Percentiles rank a stretch among this genome's conserved stretches.
Conservation (phyloP, 2,888 invertebrate genomes). For the Pachymerium ferrugineum region DNA sequence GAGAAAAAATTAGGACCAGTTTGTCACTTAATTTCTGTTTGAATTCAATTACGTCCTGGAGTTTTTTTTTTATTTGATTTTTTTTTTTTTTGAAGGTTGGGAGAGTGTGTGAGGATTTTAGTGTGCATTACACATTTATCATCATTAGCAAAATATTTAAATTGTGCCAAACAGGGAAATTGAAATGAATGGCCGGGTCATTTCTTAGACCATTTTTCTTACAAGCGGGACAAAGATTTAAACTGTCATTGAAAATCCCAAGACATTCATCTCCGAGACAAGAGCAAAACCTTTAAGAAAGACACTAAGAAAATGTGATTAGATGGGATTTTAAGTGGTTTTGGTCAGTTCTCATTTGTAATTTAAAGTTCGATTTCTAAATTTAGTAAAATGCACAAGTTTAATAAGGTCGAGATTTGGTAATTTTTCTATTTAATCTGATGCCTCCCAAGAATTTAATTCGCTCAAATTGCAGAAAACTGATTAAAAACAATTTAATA, state of each 20-base stretch:
- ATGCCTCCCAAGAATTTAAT: too few relatives aligned
- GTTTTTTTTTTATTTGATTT: background rate
- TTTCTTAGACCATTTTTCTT: slow-evolving; percentile 1
- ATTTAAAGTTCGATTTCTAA: slow-evolving; percentile 20
- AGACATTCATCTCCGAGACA: background rate
- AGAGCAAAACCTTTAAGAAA: slow-evolving; percentile 17
- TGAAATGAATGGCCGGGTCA: slow-evolving; percentile 24
- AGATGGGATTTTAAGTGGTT: slow-evolving; percentile 11
- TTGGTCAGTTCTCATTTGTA: slow-evolving; percentile 25
- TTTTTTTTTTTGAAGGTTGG: background rate
- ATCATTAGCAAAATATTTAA: slow-evolving; percentile 17
- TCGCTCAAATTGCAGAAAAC: too few relatives aligned
- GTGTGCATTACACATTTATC: slow-evolving; percentile 17
- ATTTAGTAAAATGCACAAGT: background rate
- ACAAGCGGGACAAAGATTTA: slow-evolving; percentile 13
- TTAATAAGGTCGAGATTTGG: background rate
- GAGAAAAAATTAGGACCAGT: background rate
- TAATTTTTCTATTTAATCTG: background rate
- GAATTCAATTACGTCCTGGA: background rate
- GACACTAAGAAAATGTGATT: background rate
- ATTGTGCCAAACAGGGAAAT: slow-evolving; percentile 22
- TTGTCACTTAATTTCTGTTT: background rate
- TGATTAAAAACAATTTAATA: too few relatives aligned
- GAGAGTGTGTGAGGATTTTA: slow-evolving; percentile 1
- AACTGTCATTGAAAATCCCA: slow-evolving; percentile 11